Percentiles rank a stretch among this genome's conserved stretches.
These are phyloP conservation scores for Deilephila elpenor DNA, from an alignment of 2,888 invertebrate genomes.

Conservation along the genomic window DNA sequence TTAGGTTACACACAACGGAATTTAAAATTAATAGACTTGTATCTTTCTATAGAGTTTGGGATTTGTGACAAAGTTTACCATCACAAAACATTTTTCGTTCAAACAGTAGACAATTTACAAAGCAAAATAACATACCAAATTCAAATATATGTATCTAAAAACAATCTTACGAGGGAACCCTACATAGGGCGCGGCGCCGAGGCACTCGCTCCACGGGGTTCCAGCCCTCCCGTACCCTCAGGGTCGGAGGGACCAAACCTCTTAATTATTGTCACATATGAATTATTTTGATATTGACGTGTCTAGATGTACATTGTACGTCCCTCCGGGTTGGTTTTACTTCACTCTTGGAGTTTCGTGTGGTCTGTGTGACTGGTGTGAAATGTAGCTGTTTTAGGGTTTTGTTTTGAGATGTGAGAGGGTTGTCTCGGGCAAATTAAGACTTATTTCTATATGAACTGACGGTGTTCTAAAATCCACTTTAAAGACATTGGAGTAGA, in stretches of 20 bases:
- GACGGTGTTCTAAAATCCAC: too few species aligned
- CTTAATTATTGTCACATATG: constrained; percentile 49
- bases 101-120: neutral
- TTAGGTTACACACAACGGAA: too few species aligned
- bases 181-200: constrained; percentile 19
- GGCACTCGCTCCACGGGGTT: constrained; percentile 29
- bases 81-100: neutral
- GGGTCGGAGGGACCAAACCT: constrained; percentile 32
- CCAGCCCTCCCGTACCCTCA: constrained; percentile 25
- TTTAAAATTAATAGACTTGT: too few species aligned
- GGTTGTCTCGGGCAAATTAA: too few species aligned
- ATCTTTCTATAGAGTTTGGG: too few species aligned
- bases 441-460: too few species aligned
- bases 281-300: constrained; percentile 80
- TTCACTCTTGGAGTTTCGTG: constrained; percentile 11
- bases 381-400: neutral
- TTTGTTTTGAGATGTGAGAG: neutral
- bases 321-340: constrained; percentile 52
- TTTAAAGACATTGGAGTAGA: too few species aligned
- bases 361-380: neutral
- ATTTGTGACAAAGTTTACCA: too few species aligned
- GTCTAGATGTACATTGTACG: constrained; percentile 48
- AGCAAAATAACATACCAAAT: neutral
- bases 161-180: constrained; percentile 22
- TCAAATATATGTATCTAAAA: constrained; percentile 4